Conservation (phyloP, 2,797 vertebrate species). For the Epinephelus coioides region DNA sequence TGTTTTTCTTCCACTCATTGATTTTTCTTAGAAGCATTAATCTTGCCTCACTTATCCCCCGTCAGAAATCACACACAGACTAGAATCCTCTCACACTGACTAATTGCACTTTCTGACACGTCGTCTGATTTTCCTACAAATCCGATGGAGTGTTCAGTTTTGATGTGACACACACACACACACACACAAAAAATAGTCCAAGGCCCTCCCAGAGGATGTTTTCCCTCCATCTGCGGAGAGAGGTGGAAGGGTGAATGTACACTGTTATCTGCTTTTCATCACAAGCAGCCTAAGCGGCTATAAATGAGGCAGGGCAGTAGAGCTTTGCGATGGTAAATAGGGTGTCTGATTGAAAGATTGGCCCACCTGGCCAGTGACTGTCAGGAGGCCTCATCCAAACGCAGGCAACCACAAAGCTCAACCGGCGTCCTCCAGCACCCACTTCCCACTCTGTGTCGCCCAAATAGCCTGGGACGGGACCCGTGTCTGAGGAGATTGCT, state of each 20-base stretch:
- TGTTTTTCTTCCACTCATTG: constrained; percentile 57
- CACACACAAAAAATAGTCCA: constrained; percentile 21
- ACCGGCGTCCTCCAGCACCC: constrained; percentile 45
- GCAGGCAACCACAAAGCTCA: constrained; percentile 79
- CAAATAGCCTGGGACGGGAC: constrained; percentile 76
- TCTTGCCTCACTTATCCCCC: constrained; percentile 61
- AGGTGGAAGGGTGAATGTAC: constrained; percentile 52
- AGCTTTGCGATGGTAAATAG: constrained; percentile 84
- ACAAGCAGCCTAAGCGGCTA: constrained; percentile 61
- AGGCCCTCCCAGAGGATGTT: constrained; percentile 32
- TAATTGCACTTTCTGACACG: constrained; percentile 64
- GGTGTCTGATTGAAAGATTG: constrained; percentile 86
- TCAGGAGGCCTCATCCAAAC: constrained; percentile 75
- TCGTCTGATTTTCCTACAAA: constrained; percentile 51
- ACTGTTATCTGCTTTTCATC: constrained; percentile 72
- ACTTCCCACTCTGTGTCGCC: constrained; percentile 57
- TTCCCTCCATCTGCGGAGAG: constrained; percentile 42
- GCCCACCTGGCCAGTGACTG: constrained; percentile 78
- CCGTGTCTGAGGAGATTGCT: constrained; percentile 79
- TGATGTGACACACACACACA: constrained; percentile 37
- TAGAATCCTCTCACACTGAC: constrained; percentile 40
- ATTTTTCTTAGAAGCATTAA: constrained; percentile 60
- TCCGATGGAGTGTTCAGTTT: constrained; percentile 37
- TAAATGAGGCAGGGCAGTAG: constrained; percentile 75
- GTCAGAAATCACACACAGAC: constrained; percentile 59